Evolutionary conservation across 2,113 vertebrate genomes (phyloP), one percentile per base, ranked within the genome.

Genomic region (Pedionomus torquatus): DNA sequence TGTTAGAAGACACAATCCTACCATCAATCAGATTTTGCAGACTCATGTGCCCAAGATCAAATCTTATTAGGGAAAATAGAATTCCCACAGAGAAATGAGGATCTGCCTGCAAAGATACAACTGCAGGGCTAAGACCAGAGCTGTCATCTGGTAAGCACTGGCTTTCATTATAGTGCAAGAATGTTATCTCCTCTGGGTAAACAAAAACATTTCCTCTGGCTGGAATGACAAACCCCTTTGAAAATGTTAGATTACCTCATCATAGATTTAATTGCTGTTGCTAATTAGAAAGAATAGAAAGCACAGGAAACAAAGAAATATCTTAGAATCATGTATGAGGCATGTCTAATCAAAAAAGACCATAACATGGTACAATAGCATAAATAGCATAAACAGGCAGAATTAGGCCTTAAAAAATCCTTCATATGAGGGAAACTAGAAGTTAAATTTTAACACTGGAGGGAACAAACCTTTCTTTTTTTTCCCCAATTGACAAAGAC

Each of bases 181-280:
- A 82, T 49, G 66, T 70, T 96, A 90, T 46, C 76, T 82, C 23
- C 61, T 79, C 80, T 95, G 74, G 44, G 91, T 82, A 91, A 93
- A 96, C 28, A 92, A 92, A 95, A 91, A 17, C 8, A 9, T 95
- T 92, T 91, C 70, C 91, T 95, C 76, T 86, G 51, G 41, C 48
- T 91, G 72, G 66, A 93, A 86, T 52, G 30, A 92, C 60, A 76
- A 88, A 64, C 66, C 66, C 16, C n/a, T 95, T 85, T 61, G 85
- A 95, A 96, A 97, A 92, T 71, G 76, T 75, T 80, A 94, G 48
- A 93, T 66, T 89, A 94, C 30, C 52, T 93, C 83, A 93, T 26
- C 57, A 71, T 23, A 95, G 70, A 77, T 94, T 90, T 95, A 92
- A 93, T 94, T 97, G 71, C 84, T 79, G 63, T 72, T 86, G 63